Base-by-base conservation (phyloP, 2,797 vertebrate genomes). In the Crypturellus tataupa region DNA sequence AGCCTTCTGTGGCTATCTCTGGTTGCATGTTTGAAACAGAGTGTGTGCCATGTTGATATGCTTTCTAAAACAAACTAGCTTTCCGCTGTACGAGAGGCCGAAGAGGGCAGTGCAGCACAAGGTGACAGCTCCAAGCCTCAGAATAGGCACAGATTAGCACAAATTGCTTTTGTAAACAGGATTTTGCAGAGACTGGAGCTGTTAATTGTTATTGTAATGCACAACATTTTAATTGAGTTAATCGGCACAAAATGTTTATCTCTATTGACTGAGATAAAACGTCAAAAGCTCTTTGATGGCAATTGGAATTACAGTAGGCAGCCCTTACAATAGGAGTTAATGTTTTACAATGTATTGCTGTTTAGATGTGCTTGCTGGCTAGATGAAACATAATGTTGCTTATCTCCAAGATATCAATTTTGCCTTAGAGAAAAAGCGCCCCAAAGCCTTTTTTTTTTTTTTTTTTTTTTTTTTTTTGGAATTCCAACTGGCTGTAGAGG, bases 21-120 rank as follows among this genome's bases (percentile, higher is more conserved):
- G 91, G 71, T 58, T 90, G 64, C 33, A 81, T 20, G 25, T 75
- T 90, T 86, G 78, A 90, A 81, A 37, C 47, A 84, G 56, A 53
- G 33, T 23, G 13, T 37, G 69, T 10, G 64, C 78, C 65, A 71
- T 78, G 25, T 46, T 88, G 84, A 75, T 89, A 49, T 55, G 67
- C 79, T 94, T 94, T 70, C 77, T 86, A 62, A 81, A 85, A 49
- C 47, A 39, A 64, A 56, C 33, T 80, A 69, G 77, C 19, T 93
- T 94, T 85, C 70, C 87, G 24, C n/a, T 49, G 56, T 70, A 49
- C 75, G 91, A 91, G 69, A 96, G 55, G 91, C 94, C 94, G 88
- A 92, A 96, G 94, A 97, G 94, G 93, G 96, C 96, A 96, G 85
- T 95, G 77, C 71, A 94, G 94, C 91, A 90, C 78, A 80, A 94